Evolutionary conservation across 2,888 invertebrate genomes (phyloP), one percentile per base, ranked within the genome.

Genomic region (Pristionchus arcanus): DNA sequence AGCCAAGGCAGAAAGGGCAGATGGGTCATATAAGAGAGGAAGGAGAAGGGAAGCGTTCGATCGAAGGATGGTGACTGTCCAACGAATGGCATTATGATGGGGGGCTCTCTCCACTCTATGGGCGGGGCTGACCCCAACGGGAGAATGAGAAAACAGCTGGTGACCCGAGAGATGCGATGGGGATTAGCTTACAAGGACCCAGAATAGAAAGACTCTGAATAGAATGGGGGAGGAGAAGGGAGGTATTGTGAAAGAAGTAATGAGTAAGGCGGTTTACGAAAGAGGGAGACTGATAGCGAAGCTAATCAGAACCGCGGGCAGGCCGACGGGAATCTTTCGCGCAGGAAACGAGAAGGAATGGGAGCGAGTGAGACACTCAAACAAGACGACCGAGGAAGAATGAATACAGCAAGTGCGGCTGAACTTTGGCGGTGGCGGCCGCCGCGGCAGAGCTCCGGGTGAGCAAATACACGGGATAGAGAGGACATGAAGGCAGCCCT

Each of bases 361-460:
- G 74, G 31, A 34, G 55, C n/a, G 74, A 74, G 74, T 16, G 53
- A 55, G 71, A 81, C 81, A 81, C 49, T 81, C 81, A 81, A 74
- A 81, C 81, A 81, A 74, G 74, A 74, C 74, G 74, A 81, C 49
- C 81, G 87, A 74, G 28, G 55, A 74, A 34, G 87, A 74, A 74
- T 25, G 87, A 71, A 88, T n/a, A 74, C 87, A 74, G 55, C 49
- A 88, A 87, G 87, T 87, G 68, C 87, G 55, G 37, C 66, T 34
- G 87, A 42, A 66, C 87, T 87, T 68, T 66, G 42, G 13, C 55
- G 42, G 42, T 49, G 42, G 42, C 42, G 42, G 25, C 37, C n/a
- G 66, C 87, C 28, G 59, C 63, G 59, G 28, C 81, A n/a, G 25
- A 63, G 63, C 71, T 49, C 77, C 49, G 81, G 42, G 74, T 74